These are phyloP conservation scores for Tretioscincus oriximinensis DNA, from an alignment of 2,113 vertebrate genomes.

Conservation along the genomic window DNA sequence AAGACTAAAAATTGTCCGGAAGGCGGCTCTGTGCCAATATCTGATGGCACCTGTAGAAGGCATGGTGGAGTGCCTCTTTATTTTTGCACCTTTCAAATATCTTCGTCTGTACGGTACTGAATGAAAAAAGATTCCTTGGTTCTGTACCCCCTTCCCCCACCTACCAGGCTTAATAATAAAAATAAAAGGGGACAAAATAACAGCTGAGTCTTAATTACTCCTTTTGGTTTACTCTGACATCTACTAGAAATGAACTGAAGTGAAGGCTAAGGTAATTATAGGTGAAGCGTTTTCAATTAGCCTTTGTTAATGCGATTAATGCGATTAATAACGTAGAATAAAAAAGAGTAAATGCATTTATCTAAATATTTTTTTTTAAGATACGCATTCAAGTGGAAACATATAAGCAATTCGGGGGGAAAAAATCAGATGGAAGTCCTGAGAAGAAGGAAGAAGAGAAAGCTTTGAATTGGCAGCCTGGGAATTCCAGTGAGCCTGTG, in stretches of 20 bases:
- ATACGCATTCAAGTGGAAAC: constrained; percentile 59
- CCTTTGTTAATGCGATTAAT: constrained; percentile 74
- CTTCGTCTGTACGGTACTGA: constrained; percentile 26
- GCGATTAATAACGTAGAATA: constrained; percentile 73
- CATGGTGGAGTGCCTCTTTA: constrained; percentile 59
- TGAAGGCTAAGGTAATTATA: constrained; percentile 67
- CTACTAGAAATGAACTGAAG: constrained; percentile 61
- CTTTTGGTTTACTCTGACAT: constrained; percentile 67
- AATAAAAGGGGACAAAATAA: constrained; percentile 58
- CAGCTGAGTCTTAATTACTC: constrained; percentile 60
- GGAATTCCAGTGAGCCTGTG: background rate
- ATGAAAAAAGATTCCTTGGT: constrained; percentile 35
- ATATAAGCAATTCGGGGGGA: constrained; percentile 27
- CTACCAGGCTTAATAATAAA: constrained; percentile 47
- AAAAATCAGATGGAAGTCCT: constrained; percentile 48
- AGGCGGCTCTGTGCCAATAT: too few species aligned
- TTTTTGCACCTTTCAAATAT: constrained; percentile 46
- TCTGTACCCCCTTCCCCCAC: background rate
- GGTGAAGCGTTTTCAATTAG: constrained; percentile 74
- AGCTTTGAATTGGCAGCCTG: background rate
- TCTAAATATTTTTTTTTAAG: constrained; percentile 69
- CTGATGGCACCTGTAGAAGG: too few species aligned
- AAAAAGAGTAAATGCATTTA: constrained; percentile 71
- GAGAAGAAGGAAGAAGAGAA: background rate
- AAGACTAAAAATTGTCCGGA: too few species aligned